Percentiles rank a stretch among this genome's conserved stretches.
phyloP scores from a whole-genome alignment of 2,797 vertebrate genomes.

The Bradypodion pumilum region DNA sequence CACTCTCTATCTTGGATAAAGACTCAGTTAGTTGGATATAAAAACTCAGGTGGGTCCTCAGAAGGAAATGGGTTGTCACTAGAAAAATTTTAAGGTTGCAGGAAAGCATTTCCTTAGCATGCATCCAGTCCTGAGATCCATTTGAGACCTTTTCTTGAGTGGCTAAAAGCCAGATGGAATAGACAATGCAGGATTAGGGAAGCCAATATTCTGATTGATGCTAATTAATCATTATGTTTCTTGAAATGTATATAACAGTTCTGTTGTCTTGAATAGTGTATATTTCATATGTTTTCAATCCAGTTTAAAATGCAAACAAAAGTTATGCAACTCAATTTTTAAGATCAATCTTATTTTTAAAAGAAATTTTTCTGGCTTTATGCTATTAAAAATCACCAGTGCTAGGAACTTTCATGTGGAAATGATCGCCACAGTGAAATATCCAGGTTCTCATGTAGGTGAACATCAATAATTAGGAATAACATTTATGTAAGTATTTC shows the following conservation, averaged over 20 bases:
- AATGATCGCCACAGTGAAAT: not conserved
- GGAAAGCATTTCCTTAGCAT: not conserved
- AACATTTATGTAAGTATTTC: not conserved
- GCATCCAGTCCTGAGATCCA: not conserved
- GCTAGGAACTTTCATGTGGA: not conserved
- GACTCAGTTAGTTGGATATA: not conserved
- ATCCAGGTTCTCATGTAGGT: not conserved
- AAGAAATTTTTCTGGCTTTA: not conserved
- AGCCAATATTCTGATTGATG: not conserved
- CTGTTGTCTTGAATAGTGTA: not conserved
- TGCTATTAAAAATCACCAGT: not conserved
- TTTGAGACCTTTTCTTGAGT: not conserved
- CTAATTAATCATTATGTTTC: not conserved
- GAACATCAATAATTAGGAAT: not conserved
- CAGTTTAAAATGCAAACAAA: not conserved
- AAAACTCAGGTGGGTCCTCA: not conserved
- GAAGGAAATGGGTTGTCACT: not conserved
- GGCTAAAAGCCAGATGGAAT: no score
- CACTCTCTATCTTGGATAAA: not conserved
- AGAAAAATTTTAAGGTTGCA: not conserved
- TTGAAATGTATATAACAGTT: not conserved
- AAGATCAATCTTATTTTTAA: not conserved
- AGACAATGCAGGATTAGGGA: not conserved
- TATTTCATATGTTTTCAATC: not conserved
- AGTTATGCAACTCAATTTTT: not conserved